These are phyloP conservation scores for Cryptomyrus ogoouensis DNA, from an alignment of 2,113 vertebrate species.

Conservation along the genomic window DNA sequence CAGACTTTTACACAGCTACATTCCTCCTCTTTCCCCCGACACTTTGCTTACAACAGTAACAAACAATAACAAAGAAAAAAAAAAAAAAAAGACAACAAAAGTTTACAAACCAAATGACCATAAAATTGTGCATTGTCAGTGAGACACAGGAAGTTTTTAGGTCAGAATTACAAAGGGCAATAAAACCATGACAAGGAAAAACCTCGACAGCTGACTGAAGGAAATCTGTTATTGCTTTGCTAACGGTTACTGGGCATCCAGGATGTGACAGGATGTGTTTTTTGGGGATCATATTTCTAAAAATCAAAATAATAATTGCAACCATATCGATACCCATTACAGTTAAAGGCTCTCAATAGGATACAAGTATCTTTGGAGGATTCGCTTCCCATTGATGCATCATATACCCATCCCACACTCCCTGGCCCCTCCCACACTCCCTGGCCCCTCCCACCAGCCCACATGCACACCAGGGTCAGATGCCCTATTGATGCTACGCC, in stretches of 20 bases:
- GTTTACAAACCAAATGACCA: slow-evolving; percentile 1
- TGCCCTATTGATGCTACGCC: background rate
- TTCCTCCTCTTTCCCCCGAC: background rate
- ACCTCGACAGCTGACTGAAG: slow-evolving; percentile 1
- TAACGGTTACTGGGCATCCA: slow-evolving; percentile 40
- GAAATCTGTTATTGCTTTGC: slow-evolving; percentile 55
- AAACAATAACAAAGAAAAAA: background rate
- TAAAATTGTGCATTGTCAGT: slow-evolving; percentile 27
- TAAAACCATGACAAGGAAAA: slow-evolving; percentile 24
- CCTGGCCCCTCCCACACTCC: background rate
- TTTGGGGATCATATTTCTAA: background rate
- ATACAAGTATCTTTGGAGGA: slow-evolving; percentile 13
- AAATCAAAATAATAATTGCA: background rate
- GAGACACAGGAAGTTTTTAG: slow-evolving; percentile 46
- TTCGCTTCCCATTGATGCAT: background rate
- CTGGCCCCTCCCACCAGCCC: background rate
- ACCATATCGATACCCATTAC: background rate
- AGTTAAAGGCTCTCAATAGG: slow-evolving; percentile 6
- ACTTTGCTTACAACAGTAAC: background rate
- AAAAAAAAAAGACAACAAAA: background rate
- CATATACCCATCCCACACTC: background rate
- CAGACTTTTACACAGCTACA: background rate
- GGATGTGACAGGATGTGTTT: slow-evolving; percentile 20
- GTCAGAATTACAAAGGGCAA: slow-evolving; percentile 39
- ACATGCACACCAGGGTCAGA: background rate